phyloP scores from a whole-genome alignment of 2,888 invertebrate species.

The Sacculina carcini region DNA sequence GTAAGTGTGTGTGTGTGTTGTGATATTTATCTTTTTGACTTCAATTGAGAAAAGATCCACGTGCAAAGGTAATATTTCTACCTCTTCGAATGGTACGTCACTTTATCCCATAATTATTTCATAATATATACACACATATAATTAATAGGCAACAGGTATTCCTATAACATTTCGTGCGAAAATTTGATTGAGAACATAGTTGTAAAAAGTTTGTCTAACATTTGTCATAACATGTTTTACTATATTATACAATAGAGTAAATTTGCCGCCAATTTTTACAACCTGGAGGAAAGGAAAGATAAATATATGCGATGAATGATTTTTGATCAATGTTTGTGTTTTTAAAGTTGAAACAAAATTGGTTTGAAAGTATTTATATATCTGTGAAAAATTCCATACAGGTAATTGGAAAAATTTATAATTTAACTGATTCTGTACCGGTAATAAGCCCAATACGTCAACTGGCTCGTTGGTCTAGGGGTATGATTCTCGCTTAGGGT shows the following conservation, averaged over 20 bases:
- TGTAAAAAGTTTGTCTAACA: too few relatives aligned
- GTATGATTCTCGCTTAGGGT: too few relatives aligned
- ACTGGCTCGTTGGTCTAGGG: too few relatives aligned
- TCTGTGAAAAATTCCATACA: not conserved
- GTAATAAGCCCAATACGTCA: too few relatives aligned
- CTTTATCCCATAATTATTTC: too few relatives aligned
- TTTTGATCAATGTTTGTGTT: not conserved
- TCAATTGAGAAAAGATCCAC: too few relatives aligned
- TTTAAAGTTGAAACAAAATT: constrained; percentile 1
- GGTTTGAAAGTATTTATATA: not conserved
- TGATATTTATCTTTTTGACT: too few relatives aligned
- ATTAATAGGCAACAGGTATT: not conserved
- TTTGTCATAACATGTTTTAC: too few relatives aligned
- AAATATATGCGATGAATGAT: not conserved
- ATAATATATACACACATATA: not conserved
- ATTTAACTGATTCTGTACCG: not conserved
- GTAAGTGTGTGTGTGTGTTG: too few relatives aligned
- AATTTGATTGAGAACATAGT: not conserved
- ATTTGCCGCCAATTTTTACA: too few relatives aligned
- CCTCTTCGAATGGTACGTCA: too few relatives aligned
- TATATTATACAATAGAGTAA: too few relatives aligned
- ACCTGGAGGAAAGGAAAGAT: not conserved
- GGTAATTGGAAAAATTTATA: not conserved
- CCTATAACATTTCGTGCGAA: not conserved
- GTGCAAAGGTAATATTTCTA: not conserved